Evolutionary conservation across 2,113 vertebrate species (phyloP).

Genomic region (Pontoporia blainvillei): DNA sequence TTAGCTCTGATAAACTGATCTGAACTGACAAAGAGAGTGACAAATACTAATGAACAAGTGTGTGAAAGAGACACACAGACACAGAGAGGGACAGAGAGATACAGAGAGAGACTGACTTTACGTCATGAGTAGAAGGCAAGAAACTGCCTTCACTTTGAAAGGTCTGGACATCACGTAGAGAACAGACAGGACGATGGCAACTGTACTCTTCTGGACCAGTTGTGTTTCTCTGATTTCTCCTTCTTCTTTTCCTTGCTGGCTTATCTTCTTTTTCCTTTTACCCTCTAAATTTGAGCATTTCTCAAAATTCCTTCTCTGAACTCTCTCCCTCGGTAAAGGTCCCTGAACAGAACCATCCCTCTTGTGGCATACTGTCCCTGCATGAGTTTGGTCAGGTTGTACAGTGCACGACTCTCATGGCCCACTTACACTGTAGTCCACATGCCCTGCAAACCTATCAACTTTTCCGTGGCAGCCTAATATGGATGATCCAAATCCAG

Average conservation of each 20-base stretch:
- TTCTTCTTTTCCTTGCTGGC: neutral
- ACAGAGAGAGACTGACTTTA: neutral
- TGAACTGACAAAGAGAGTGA: neutral
- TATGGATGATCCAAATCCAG: neutral
- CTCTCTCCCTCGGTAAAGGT: neutral
- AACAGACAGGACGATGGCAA: neutral
- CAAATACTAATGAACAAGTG: neutral
- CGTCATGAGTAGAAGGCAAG: neutral
- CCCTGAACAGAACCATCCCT: neutral
- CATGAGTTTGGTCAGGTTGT: neutral
- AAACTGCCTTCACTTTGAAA: neutral
- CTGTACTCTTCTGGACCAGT: neutral
- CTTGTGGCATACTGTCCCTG: neutral
- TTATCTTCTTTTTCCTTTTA: neutral
- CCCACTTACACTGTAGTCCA: too few relatives aligned
- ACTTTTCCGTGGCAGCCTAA: neutral
- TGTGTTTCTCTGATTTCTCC: neutral
- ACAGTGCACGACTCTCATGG: neutral
- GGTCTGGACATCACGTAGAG: neutral
- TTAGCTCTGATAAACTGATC: neutral
- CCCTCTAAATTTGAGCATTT: neutral
- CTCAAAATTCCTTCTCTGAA: neutral
- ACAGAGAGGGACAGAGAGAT: neutral
- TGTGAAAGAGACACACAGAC: neutral
- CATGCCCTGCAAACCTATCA: rapidly evolving